Base-by-base conservation (phyloP, 2,113 vertebrate species). In the Gopherus flavomarginatus region DNA sequence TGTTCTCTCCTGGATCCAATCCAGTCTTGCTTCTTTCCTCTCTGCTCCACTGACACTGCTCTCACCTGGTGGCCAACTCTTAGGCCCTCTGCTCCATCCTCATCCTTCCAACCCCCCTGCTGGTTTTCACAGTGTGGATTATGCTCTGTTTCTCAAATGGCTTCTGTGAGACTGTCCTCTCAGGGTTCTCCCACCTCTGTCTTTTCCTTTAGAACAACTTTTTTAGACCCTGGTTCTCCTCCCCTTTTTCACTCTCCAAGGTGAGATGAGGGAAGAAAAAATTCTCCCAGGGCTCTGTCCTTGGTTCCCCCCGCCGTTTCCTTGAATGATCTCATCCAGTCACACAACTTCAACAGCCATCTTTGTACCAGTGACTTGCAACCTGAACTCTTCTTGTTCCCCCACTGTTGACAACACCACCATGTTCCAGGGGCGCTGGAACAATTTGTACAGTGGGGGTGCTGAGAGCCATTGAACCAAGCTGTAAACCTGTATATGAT, bases 241-340 rank as follows among this genome's bases (percentile, higher is more conserved):
- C 27, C 13, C 16, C 19, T 26, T 9, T 22, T 10, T 27, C 2
- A 3, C 1, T 81, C 42, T 80, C 19, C 75, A 54, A 1, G 85
- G 14, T n/a, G 65, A 87, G 22, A 21, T 19, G 42, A 27, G 80
- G 92, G 17, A 69, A 79, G 42, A 56, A 50, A 95, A 83, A 2
- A 35, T 86, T 11, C 53, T 12, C 77, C 38, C 1, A 35, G 22
- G 4, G 5, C 77, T 56, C 0, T 0, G 38, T 11, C 9, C 13
- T 0, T 0, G 1, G 7, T n/a, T 7, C 81, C 4, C 29, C 75
- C 6, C 75, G 31, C 29, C 17, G 29, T 26, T 72, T 38, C 44
- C 10, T 11, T 42, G 19, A 1, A 1, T 75, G 0, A 2, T 35
- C 5, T 4, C 6, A 6, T 26, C 75, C 53, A 62, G 75, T 81